Percentiles rank a stretch among this genome's conserved stretches.
Conservation (phyloP, 2,888 invertebrate genomes). For the Calameuta filiformis region DNA sequence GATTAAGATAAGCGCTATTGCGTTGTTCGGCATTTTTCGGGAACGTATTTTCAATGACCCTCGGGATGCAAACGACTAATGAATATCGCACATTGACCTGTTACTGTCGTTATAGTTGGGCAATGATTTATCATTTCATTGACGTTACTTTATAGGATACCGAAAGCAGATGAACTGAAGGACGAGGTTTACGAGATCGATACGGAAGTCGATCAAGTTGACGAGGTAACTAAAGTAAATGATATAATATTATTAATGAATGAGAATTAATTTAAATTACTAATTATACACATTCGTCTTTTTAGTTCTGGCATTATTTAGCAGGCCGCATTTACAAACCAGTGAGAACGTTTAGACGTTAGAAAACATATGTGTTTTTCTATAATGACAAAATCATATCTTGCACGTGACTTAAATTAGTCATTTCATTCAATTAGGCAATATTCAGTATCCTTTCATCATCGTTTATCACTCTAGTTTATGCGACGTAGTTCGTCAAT, state of each 20-base stretch:
- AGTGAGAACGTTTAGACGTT: not conserved
- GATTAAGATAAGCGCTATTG: too few species aligned
- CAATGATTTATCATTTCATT: not conserved
- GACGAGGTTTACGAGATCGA: slow-evolving; percentile 93
- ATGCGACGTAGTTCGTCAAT: not conserved
- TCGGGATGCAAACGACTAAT: too few species aligned
- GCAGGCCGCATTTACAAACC: not conserved
- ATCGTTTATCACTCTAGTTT: not conserved
- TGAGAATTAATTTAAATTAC: not conserved
- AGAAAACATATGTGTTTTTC: not conserved
- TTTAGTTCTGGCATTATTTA: not conserved
- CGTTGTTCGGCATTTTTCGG: too few species aligned
- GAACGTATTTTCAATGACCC: too few species aligned
- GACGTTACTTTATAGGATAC: slow-evolving; percentile 31
- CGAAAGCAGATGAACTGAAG: slow-evolving; percentile 72
- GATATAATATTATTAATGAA: not conserved
- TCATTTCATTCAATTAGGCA: not conserved
- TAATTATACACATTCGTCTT: not conserved
- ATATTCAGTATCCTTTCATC: not conserved
- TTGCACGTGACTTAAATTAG: not conserved
- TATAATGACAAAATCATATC: not conserved
- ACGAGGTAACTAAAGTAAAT: slow-evolving; percentile 70
- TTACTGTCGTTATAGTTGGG: not conserved
- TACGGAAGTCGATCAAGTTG: slow-evolving; percentile 83
- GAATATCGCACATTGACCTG: not conserved